Conservation (phyloP, 2,888 invertebrate species). For the Notocelia uddmanniana region DNA sequence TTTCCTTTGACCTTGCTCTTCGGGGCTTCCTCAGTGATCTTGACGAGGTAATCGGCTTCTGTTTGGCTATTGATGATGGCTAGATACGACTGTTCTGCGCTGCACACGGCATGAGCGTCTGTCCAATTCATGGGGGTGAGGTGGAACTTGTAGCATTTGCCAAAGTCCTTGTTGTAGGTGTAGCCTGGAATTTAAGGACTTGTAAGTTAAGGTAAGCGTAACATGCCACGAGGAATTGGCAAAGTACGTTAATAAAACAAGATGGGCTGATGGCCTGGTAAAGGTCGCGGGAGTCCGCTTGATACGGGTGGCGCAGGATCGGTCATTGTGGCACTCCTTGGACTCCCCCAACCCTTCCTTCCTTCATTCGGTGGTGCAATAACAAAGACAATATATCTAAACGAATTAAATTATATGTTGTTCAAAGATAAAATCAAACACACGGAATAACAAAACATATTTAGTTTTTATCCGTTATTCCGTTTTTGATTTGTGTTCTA, state of each 20-base stretch:
- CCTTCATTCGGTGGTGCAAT: no score
- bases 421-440: neutral
- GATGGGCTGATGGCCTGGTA: no score
- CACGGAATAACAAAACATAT: neutral
- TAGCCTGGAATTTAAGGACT: conserved; percentile 65
- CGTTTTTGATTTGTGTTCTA: neutral
- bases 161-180: conserved; percentile 55
- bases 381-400: no score
- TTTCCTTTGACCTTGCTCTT: conserved; percentile 56
- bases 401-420: neutral
- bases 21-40: conserved; percentile 57
- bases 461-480: no score
- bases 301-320: no score
- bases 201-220: no score
- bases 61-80: conserved; percentile 65
- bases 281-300: no score
- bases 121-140: conserved; percentile 65
- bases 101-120: conserved; percentile 66
- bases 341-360: no score
- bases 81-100: conserved; percentile 66
- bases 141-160: conserved; percentile 73
- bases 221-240: no score
- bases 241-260: no score
- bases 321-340: no score
- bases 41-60: conserved; percentile 61